Percentiles rank a stretch among this genome's conserved stretches.
Conservation (phyloP, 2,888 invertebrate genomes). For the Osmoderma eremita region DNA sequence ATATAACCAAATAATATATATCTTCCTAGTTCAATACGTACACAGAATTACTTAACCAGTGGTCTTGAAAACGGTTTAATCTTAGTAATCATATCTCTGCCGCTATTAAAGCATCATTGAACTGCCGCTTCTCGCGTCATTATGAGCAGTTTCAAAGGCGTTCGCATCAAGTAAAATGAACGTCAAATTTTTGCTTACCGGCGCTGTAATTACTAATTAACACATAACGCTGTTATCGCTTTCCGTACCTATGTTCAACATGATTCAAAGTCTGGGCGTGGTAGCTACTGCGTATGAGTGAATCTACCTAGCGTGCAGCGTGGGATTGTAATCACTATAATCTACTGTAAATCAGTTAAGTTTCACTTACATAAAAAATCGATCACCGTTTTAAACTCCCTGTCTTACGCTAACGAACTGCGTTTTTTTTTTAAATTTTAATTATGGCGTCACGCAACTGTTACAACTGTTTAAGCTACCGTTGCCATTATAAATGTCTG, state of each 20-base stretch:
- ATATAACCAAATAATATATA: too few species aligned
- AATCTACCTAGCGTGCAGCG: slow-evolving; percentile 50
- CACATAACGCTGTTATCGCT: slow-evolving; percentile 46
- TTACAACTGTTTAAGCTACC: slow-evolving; percentile 14
- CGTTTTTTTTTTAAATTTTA: slow-evolving; percentile 18
- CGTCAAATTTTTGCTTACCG: slow-evolving; percentile 12
- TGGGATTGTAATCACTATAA: slow-evolving; percentile 60
- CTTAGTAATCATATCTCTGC: slow-evolving; percentile 4
- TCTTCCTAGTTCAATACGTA: not conserved
- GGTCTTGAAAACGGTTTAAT: not conserved
- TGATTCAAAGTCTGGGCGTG: slow-evolving; percentile 54
- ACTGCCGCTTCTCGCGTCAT: not conserved
- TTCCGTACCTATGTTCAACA: slow-evolving; percentile 43
- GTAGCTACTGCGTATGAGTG: slow-evolving; percentile 51
- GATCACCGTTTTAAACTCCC: slow-evolving; percentile 45
- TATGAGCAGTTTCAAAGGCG: not conserved
- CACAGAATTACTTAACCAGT: not conserved
- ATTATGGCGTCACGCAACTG: slow-evolving; percentile 24
- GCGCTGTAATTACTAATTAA: slow-evolving; percentile 34
- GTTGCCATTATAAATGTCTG: slow-evolving; percentile 1
- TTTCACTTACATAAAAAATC: slow-evolving; percentile 56
- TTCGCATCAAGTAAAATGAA: slow-evolving; percentile 14
- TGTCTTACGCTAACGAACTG: slow-evolving; percentile 44
- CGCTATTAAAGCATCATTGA: slow-evolving; percentile 13
- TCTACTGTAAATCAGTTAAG: slow-evolving; percentile 58